A percentile compares a stretch with the other conserved stretches of the same genome.
These are phyloP conservation scores for Acomys russatus DNA, from an alignment of 2,797 vertebrate genomes.

Conservation along the genomic window DNA sequence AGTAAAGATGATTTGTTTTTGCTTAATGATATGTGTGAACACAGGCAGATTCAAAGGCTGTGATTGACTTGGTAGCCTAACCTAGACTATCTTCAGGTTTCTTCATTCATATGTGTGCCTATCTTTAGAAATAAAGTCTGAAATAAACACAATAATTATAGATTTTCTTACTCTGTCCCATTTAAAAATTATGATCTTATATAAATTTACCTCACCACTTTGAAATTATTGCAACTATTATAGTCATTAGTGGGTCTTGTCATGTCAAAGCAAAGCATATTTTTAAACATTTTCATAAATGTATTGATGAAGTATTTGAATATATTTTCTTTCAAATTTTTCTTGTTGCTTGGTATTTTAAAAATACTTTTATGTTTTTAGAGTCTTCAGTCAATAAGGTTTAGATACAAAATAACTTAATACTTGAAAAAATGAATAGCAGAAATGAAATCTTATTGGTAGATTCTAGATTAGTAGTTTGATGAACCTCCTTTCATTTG, in stretches of 20 bases:
- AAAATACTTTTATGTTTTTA: not conserved
- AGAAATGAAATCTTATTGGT: constrained; percentile 39
- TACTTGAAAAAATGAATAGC: constrained; percentile 27
- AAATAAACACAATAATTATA: not conserved
- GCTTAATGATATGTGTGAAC: not conserved
- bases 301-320: not conserved
- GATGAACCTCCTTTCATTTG: not conserved
- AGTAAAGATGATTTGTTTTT: not conserved
- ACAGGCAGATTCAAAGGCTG: not conserved
- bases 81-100: not conserved
- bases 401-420: not conserved
- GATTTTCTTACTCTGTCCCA: not conserved
- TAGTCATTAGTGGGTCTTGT: not conserved
- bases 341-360: not conserved
- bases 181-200: constrained; percentile 5
- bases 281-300: constrained; percentile 24
- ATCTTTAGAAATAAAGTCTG: not conserved
- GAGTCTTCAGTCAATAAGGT: not conserved
- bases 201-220: not conserved
- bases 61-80: not conserved
- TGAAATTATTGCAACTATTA: constrained; percentile 9
- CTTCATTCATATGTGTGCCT: not conserved
- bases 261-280: not conserved
- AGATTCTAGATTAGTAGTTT: constrained; percentile 21
- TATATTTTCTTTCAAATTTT: not conserved